Conservation (phyloP, 2,888 invertebrate genomes). For the Cepaea hortensis region DNA sequence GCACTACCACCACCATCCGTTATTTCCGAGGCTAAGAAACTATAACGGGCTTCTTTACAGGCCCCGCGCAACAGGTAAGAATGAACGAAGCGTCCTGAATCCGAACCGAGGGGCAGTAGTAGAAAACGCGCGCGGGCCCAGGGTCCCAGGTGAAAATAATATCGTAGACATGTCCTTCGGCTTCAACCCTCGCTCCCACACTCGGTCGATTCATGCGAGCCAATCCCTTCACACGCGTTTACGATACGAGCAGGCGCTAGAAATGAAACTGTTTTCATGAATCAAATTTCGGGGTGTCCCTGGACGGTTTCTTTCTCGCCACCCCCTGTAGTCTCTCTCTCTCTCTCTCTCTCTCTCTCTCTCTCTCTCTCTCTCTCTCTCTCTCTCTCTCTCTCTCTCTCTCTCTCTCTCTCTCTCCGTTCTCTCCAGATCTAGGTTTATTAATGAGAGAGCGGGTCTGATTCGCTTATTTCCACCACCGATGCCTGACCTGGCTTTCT, state of each 20-base stretch:
- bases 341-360: too few species aligned
- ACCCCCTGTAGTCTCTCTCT: too few species aligned
- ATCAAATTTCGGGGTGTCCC: conserved; percentile 12
- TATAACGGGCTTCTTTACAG: background rate
- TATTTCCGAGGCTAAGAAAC: background rate
- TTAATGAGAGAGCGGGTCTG: too few species aligned
- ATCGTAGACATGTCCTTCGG: background rate
- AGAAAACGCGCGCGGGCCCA: background rate
- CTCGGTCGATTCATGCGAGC: conserved; percentile 8
- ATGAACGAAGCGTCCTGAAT: background rate
- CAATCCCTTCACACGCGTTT: background rate
- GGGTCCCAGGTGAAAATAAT: background rate
- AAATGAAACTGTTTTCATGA: background rate
- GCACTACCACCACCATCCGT: background rate
- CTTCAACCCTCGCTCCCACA: conserved; percentile 9
- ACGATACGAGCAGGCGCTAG: background rate
- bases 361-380: background rate
- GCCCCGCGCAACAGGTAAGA: conserved; percentile 14
- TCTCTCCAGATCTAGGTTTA: too few species aligned
- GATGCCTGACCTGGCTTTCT: too few species aligned
- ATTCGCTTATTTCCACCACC: too few species aligned
- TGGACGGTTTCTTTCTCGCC: background rate
- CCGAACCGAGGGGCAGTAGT: background rate
- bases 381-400: background rate
- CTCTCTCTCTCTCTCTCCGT: background rate